Evolutionary conservation across 1,140 invertebrate species (phyloP).

Genomic region (Thaumetopoea pityocampa): DNA sequence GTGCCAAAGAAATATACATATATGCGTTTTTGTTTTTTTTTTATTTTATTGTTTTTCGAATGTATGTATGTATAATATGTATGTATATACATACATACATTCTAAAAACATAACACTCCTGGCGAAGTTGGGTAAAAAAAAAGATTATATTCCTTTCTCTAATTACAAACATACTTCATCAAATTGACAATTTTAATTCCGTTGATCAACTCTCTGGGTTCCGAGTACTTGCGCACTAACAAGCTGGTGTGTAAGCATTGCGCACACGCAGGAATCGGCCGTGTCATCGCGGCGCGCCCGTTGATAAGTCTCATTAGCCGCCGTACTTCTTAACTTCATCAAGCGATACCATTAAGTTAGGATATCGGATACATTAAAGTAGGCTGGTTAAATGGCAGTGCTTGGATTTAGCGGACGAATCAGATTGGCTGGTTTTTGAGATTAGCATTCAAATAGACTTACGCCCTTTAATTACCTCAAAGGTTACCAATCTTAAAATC

Average conservation of each 20-base stretch:
- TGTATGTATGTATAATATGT: too few relatives aligned
- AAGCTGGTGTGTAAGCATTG: conserved; percentile 34
- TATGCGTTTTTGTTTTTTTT: too few relatives aligned
- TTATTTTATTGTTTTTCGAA: too few relatives aligned
- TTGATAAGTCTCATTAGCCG: conserved; percentile 59
- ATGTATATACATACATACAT: too few relatives aligned
- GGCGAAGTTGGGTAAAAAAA: background rate
- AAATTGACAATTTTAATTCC: conserved; percentile 17
- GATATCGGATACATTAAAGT: conserved; percentile 15
- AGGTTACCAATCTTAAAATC: too few relatives aligned
- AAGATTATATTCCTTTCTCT: too few relatives aligned
- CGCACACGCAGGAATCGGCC: conserved; percentile 42
- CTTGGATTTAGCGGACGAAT: background rate
- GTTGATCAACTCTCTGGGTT: conserved; percentile 13
- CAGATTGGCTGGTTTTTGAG: conserved; percentile 1
- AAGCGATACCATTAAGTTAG: conserved; percentile 34
- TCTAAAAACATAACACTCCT: background rate
- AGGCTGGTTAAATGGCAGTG: conserved; percentile 11
- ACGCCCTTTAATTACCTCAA: too few relatives aligned
- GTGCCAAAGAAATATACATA: too few relatives aligned
- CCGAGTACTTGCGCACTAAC: conserved; percentile 31
- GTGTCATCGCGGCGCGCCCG: conserved; percentile 38
- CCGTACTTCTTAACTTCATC: conserved; percentile 50
- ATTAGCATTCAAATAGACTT: background rate
- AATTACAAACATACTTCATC: too few relatives aligned